Base-by-base conservation (phyloP, 2,888 invertebrate species). In the Myopa tessellatipennis region DNA sequence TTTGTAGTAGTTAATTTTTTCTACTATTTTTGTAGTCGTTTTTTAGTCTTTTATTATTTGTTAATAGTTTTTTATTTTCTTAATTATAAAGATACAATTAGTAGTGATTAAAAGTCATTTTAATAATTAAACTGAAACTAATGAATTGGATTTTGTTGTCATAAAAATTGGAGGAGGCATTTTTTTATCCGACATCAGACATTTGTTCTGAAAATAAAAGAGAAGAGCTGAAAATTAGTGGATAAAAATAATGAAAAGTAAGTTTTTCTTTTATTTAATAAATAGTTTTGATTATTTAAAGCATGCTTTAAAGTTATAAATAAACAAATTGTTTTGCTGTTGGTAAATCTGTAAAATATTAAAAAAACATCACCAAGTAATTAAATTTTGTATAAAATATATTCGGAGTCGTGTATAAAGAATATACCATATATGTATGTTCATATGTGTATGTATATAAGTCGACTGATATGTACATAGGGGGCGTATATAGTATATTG, bases 171-270 rank as follows among this genome's bases (percentile, higher is more conserved):
- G 85, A 82, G 85, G 85, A 80, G 85, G 81, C 82, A 84, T 84
- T 82, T 86, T 85, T 82, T 82, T 83, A 83, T 79, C 83, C 81
- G 88, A 82, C 87, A 88, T 89, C 88, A 89, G 87, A 89, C 89
- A 88, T 88, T 87, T 85, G 89, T 89, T 87, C 89, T 89, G 87
- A 77, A 87, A 85, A 79, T 81, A 74, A 74, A 58, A 45, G 45
- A 45, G 45, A 45, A 45, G 10, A 45, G 45, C 10, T 45, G 45
- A 10, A 45, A 26, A 26, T 26, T 26, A 26, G 1, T 45, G 45
- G 45, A 45, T 45, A 45, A 45, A 45, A 45, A 45, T 10, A 8
- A 45, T 4, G 2, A 45, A 10, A 45, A 45, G 3, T 45, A 45
- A 45, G 10, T 45, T 1, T 26, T 26, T 26, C 26, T 26, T 45